These are phyloP conservation scores for Micrastur ruficollis DNA, from an alignment of 2,797 vertebrate species.

Conservation along the genomic window DNA sequence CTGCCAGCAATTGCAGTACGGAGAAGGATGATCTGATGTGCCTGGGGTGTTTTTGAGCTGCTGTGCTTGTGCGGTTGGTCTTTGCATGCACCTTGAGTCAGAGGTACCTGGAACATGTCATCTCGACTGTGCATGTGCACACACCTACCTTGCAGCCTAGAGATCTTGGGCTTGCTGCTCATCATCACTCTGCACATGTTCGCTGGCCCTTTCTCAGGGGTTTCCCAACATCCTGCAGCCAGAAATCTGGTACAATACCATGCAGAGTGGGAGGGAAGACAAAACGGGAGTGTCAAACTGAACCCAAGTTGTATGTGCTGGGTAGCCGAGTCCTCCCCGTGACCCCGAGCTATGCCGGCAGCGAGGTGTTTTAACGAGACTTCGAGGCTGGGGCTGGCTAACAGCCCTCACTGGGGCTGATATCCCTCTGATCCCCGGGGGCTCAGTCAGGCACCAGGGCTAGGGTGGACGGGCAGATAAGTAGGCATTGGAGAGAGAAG, in stretches of 20 bases:
- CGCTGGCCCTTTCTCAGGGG: neutral
- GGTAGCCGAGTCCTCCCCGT: neutral
- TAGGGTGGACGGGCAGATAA: neutral
- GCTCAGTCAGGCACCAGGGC: fast-evolving
- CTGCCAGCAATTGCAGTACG: neutral
- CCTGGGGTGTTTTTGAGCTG: neutral
- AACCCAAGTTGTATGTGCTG: neutral
- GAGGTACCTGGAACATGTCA: neutral
- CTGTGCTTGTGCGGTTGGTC: neutral
- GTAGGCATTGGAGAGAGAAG: neutral
- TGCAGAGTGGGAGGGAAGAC: neutral
- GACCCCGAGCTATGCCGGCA: neutral
- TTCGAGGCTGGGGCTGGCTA: neutral
- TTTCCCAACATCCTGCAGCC: neutral
- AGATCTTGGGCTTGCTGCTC: neutral
- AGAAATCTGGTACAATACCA: neutral
- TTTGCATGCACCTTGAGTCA: neutral
- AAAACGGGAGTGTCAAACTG: neutral
- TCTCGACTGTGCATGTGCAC: neutral
- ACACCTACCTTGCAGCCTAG: neutral
- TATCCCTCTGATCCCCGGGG: neutral
- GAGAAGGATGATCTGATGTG: neutral
- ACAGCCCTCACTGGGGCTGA: neutral
- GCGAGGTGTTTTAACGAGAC: fast-evolving
- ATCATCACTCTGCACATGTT: neutral